phyloP scores from a whole-genome alignment of 2,888 invertebrate genomes.

The Dyspetes luteomarginatus region DNA sequence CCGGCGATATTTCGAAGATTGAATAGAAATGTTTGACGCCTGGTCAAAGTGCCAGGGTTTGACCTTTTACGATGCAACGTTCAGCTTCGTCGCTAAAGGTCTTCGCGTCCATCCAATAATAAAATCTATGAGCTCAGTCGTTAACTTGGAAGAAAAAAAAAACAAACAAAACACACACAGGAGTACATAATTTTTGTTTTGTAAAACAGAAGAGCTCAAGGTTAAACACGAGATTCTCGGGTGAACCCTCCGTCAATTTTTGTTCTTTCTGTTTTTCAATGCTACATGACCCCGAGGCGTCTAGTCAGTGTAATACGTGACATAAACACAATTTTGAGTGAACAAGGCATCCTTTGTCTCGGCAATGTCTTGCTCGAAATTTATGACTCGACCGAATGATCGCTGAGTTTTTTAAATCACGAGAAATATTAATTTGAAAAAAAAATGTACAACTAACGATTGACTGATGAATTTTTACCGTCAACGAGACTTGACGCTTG shows the following conservation, averaged over 20 bases:
- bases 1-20: slow-evolving; percentile 23
- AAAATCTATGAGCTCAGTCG: slow-evolving; percentile 49
- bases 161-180: slow-evolving; percentile 10
- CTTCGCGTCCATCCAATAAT: slow-evolving; percentile 51
- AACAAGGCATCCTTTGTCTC: slow-evolving; percentile 44
- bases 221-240: slow-evolving; percentile 60
- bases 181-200: slow-evolving; percentile 47
- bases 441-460: not conserved
- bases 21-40: slow-evolving; percentile 29
- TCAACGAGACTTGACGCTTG: not conserved
- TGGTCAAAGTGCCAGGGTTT: not conserved
- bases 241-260: slow-evolving; percentile 11
- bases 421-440: slow-evolving; percentile 13
- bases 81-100: slow-evolving; percentile 29
- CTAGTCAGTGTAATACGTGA: slow-evolving; percentile 6
- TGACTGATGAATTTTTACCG: slow-evolving; percentile 1
- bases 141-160: slow-evolving; percentile 43
- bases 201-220: slow-evolving; percentile 49
- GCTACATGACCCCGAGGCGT: not conserved
- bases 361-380: not conserved
- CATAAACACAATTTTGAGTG: not conserved
- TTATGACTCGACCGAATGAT: not conserved
- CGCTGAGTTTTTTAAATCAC: not conserved
- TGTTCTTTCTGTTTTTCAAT: slow-evolving; percentile 18
- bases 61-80: slow-evolving; percentile 60